Base-by-base conservation (phyloP, 2,797 vertebrate species). In the Dallia pectoralis region DNA sequence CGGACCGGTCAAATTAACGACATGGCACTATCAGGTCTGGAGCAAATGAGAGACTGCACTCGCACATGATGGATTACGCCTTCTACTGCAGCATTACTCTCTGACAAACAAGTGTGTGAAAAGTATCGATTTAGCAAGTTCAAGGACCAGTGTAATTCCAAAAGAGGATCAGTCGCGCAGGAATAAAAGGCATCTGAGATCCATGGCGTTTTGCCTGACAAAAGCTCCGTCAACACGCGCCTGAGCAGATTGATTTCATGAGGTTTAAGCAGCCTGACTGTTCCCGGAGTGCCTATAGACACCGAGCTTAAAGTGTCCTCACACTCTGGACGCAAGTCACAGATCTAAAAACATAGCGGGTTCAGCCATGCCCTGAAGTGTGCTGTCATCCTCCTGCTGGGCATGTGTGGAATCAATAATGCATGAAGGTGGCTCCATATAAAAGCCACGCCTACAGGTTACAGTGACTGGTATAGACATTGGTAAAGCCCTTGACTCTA, bases 211-310 rank as follows among this genome's bases (percentile, higher is more conserved):
- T 81, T 61, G 8, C 2, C 62, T 76, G 75, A 78, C 74, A 82
- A 83, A 80, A 80, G 70, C 72, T 61, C 69, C 80, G 82, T 83
- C 81, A 79, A 18, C 79, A 70, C 75, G 83, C 78, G 82, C 84
- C 72, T 76, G 33, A 44, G 15, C 49, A 51, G 68, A 77, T 71
- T 62, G 75, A 77, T 77, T 79, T 78, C 30, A 49, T 16, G 68
- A 69, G 69, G 80, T 72, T 83, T 69, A 66, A 44, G 36, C 68
- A 9, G 6, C 47, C 69, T 32, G 6, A 49, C 69, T 32, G 69
- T 61, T 76, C n/a, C n/a, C 72, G 47, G 82, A 79, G 76, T 69
- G 1, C 70, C 71, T 53, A 3, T 15, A 78, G 65, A 84, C 81
- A 53, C 69, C 61, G 72, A 67, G 65, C 12, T 27, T 53, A 79